Percentiles rank a stretch among this genome's conserved stretches.
Conservation (phyloP, 2,113 vertebrate genomes). For the Etheostoma cragini region DNA sequence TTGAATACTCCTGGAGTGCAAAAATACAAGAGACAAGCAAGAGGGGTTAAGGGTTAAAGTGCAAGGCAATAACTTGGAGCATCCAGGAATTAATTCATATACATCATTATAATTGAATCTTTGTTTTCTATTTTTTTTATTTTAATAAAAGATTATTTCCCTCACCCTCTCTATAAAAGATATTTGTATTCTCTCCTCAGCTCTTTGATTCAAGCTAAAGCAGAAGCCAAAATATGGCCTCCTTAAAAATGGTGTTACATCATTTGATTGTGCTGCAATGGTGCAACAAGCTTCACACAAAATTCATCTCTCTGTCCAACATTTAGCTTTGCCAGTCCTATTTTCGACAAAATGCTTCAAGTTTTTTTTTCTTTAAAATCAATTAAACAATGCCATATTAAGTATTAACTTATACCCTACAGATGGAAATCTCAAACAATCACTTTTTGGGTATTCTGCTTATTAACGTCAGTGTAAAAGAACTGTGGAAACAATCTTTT, state of each 20-base stretch:
- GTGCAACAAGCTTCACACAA: constrained; percentile 70
- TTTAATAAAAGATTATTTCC: constrained; percentile 74
- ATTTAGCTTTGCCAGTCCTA: constrained; percentile 66
- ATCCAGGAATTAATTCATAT: constrained; percentile 72
- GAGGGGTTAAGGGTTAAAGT: constrained; percentile 82
- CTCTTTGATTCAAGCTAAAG: constrained; percentile 71
- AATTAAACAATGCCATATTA: constrained; percentile 57
- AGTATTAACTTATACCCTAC: constrained; percentile 51
- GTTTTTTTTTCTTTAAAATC: constrained; percentile 48
- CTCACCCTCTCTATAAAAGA: constrained; percentile 78
- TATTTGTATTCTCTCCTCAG: constrained; percentile 60
- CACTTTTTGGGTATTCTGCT: constrained; percentile 44
- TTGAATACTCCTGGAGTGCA: constrained; percentile 81
- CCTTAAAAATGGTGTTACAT: constrained; percentile 58
- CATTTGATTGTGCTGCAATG: constrained; percentile 83
- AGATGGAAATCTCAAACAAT: constrained; percentile 43
- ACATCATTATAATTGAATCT: constrained; percentile 66
- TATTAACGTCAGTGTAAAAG: constrained; percentile 53
- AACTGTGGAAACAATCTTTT: constrained; percentile 43
- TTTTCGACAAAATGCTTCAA: constrained; percentile 65
- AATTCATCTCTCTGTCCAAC: constrained; percentile 61
- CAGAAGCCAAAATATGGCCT: constrained; percentile 57
- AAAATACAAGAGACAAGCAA: constrained; percentile 76
- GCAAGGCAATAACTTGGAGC: constrained; percentile 79
- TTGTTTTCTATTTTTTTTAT: constrained; percentile 64